These are phyloP conservation scores for Erethizon dorsatum DNA, from an alignment of 2,797 vertebrate species.

Conservation along the genomic window DNA sequence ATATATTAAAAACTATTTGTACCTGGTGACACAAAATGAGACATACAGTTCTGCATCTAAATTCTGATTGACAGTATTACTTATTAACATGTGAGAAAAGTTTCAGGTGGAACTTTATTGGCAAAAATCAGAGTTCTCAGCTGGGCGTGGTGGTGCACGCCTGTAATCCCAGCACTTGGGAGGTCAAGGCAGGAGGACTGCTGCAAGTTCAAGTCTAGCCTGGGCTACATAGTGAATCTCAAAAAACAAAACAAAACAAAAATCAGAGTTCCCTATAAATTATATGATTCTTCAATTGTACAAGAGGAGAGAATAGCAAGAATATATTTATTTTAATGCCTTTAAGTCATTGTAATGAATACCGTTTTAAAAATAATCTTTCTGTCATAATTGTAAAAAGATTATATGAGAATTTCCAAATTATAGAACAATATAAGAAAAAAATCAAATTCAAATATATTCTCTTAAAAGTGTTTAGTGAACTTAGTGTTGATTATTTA, in stretches of 20 bases:
- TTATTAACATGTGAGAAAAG: not conserved
- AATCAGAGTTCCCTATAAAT: not conserved
- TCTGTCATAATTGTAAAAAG: not conserved
- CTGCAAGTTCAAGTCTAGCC: not conserved
- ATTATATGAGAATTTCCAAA: not conserved
- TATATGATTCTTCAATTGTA: not conserved
- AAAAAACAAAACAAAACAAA: not conserved
- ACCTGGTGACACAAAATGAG: not conserved
- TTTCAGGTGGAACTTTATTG: not conserved
- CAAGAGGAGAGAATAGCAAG: not conserved
- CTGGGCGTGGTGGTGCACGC: not conserved
- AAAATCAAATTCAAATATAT: not conserved
- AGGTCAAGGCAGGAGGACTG: not conserved
- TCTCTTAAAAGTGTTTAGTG: not conserved
- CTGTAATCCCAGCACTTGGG: not conserved
- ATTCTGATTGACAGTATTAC: not conserved
- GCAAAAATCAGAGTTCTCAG: slow-evolving; percentile 19
- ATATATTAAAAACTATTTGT: not conserved
- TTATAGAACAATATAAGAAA: not conserved
- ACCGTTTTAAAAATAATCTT: not conserved
- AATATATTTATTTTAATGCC: not conserved
- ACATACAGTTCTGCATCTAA: not conserved
- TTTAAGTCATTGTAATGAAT: not conserved
- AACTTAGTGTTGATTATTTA: not conserved
- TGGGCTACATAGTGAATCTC: not conserved